A percentile compares a stretch with the other conserved stretches of the same genome.
Evolutionary conservation across 2,888 invertebrate genomes (phyloP).

Genomic region (Lepeophtheirus nordmannii): DNA sequence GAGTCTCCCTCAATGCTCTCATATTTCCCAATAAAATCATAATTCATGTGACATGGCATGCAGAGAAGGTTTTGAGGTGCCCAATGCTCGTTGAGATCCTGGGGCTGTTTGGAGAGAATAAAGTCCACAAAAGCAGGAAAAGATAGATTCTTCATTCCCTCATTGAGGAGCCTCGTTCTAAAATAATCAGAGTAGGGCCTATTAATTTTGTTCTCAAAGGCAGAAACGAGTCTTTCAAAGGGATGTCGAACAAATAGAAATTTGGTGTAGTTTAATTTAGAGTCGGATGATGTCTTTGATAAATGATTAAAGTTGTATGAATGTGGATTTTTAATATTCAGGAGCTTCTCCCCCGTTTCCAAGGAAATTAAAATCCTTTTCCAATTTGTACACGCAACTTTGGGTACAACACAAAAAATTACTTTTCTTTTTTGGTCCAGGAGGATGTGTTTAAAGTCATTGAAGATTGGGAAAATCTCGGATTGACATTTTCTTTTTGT

Average conservation of each 20-base stretch:
- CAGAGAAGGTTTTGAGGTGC: not conserved
- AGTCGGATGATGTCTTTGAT: not conserved
- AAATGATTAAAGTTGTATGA: not conserved
- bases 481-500: not conserved
- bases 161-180: not conserved
- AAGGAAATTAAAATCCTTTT: not conserved
- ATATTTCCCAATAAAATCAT: constrained; percentile 9
- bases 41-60: not conserved
- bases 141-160: not conserved
- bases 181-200: not conserved
- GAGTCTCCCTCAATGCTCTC: not conserved
- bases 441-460: constrained; percentile 21
- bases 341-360: not conserved
- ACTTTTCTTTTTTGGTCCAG: constrained; percentile 24
- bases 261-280: not conserved
- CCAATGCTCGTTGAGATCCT: constrained; percentile 9
- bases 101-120: not conserved
- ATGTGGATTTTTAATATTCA: not conserved
- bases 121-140: not conserved
- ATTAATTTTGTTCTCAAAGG: not conserved
- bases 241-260: not conserved
- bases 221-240: not conserved
- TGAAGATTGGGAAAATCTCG: not conserved
- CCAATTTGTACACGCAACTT: constrained; percentile 19
- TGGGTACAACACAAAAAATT: constrained; percentile 25